Evolutionary conservation across 2,113 vertebrate species (phyloP).

Genomic region (Sphyrna mokarran): DNA sequence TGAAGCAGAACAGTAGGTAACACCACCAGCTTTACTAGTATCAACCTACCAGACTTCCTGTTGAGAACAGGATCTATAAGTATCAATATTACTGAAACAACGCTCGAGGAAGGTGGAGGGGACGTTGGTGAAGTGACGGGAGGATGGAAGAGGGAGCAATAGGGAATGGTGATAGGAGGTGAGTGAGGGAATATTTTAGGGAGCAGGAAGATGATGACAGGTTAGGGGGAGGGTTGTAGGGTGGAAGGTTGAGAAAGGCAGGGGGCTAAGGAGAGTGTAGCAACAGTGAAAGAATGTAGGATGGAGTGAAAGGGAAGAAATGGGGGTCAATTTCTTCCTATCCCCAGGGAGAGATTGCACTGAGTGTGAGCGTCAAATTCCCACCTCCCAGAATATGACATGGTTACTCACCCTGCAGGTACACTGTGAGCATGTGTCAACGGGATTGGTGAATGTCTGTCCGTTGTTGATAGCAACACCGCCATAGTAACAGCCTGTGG

Average conservation of each 20-base stretch:
- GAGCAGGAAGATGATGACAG: background rate
- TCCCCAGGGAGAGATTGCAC: background rate
- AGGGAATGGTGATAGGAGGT: background rate
- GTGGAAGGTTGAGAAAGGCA: background rate
- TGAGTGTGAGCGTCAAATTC: background rate
- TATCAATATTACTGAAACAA: too few relatives aligned
- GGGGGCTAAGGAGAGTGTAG: background rate
- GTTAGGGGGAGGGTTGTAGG: background rate
- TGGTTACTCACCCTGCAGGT: constrained; percentile 56
- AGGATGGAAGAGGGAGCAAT: background rate
- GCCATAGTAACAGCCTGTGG: constrained; percentile 54
- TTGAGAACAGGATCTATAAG: too few relatives aligned
- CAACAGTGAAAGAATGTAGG: background rate
- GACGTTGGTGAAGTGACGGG: background rate
- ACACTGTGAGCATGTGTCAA: constrained; percentile 59
- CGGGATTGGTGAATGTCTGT: constrained; percentile 59
- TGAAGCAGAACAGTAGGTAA: too few relatives aligned
- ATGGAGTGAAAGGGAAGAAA: too few relatives aligned
- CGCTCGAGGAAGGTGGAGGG: too few relatives aligned
- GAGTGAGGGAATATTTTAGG: background rate
- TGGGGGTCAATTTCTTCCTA: background rate
- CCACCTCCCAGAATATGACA: background rate
- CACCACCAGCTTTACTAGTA: too few relatives aligned
- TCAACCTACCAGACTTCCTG: too few relatives aligned
- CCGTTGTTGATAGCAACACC: constrained; percentile 54